Evolutionary conservation across 2,888 invertebrate genomes (phyloP).

Genomic region (Caenorhabditis doughertyi): DNA sequence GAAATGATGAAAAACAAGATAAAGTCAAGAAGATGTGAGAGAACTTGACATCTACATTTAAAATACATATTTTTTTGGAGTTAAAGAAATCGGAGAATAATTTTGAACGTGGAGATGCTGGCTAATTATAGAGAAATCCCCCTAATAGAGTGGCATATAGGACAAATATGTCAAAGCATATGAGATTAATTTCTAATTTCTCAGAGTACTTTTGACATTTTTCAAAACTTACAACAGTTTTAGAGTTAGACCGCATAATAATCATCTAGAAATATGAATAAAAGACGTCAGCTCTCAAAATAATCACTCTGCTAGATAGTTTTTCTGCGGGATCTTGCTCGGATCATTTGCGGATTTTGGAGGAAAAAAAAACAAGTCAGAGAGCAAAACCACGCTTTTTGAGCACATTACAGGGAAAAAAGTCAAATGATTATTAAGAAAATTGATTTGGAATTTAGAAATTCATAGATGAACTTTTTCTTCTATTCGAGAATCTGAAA

Average conservation of each 20-base stretch:
- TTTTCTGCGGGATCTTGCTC: background rate
- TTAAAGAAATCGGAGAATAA: too few relatives aligned
- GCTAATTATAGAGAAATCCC: too few relatives aligned
- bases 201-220: background rate
- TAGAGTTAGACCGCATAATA: background rate
- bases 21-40: background rate
- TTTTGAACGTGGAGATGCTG: too few relatives aligned
- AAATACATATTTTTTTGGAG: too few relatives aligned
- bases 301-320: background rate
- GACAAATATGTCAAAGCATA: too few relatives aligned
- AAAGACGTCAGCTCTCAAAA: background rate
- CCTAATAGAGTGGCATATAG: too few relatives aligned
- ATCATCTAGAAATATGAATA: background rate
- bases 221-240: background rate
- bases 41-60: too few relatives aligned
- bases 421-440: background rate
- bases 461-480: too few relatives aligned
- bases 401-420: background rate
- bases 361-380: background rate
- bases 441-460: background rate
- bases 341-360: constrained; percentile 22
- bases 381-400: constrained; percentile 1
- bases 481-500: too few relatives aligned
- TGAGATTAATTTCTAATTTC: too few relatives aligned
- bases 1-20: background rate